Conservation (phyloP, 1,140 invertebrate genomes). For the Rhopalosiphum padi region DNA sequence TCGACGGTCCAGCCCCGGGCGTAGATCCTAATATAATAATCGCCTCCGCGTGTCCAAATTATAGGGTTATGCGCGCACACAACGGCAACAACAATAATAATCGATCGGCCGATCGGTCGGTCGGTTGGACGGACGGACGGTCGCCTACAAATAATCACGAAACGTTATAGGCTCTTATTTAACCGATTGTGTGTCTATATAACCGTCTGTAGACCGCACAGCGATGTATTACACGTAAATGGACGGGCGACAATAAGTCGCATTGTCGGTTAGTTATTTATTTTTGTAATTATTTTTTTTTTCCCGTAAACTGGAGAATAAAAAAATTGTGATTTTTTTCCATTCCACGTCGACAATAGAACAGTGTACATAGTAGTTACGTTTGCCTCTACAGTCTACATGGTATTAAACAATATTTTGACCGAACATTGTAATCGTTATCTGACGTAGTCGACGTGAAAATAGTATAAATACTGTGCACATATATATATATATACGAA, state of each 20-base stretch:
- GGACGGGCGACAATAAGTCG: conserved; percentile 12
- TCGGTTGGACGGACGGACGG: not conserved
- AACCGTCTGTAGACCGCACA: not conserved
- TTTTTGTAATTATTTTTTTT: not conserved
- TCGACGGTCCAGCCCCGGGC: conserved; percentile 30
- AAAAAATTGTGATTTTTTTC: not conserved
- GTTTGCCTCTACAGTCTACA: too few species aligned
- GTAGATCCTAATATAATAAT: conserved; percentile 48
- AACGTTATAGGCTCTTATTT: not conserved
- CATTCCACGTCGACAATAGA: not conserved
- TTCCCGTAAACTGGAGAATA: not conserved
- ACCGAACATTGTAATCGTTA: conserved; percentile 14
- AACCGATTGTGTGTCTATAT: not conserved
- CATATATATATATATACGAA: not conserved
- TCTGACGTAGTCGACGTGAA: conserved; percentile 17
- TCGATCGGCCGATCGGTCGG: not conserved
- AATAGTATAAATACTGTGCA: not conserved
- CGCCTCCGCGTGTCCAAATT: conserved; percentile 54
- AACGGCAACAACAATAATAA: conserved; percentile 2
- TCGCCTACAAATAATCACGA: not conserved
- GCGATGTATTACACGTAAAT: not conserved
- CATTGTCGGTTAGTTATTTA: conserved; percentile 19
- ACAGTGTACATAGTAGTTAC: not conserved
- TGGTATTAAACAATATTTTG: not conserved
- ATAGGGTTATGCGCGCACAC: conserved; percentile 45